Base-by-base conservation (phyloP, 2,113 vertebrate genomes). In the Ceyx cyanopectus region DNA sequence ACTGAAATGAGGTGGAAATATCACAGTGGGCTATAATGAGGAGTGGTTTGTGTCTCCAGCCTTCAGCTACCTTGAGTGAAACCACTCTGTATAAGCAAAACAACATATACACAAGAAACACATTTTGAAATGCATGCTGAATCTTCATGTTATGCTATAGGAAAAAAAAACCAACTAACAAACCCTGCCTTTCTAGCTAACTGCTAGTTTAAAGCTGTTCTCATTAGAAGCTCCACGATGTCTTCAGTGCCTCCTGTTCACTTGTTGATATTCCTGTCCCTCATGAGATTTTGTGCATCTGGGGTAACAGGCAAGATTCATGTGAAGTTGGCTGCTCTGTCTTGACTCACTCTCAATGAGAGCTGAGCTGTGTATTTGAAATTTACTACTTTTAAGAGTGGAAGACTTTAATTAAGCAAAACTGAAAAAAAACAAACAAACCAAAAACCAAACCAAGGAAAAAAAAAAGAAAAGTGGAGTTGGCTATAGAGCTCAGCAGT, bases 1-100 rank as follows among this genome's bases (percentile, higher is more conserved):
- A 60, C 72, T 41, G 89, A 89, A 96, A 93, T 89, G 93, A 96
- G 91, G 87, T 65, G 72, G 72, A 85, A 92, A 53, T 30, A 57
- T 62, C 67, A 89, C 68, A 87, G 85, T 0, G 0, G 40, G 45
- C 60, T 82, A 2, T 85, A 93, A 85, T 3, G 21, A 60, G 91
- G 41, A 8, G 22, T 24, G 53, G 79, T 83, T 68, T 45, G 65
- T 58, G 62, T 62, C 41, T 87, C 73, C 3, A 94, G 69, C 67
- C 51, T 63, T 83, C 68, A 48, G 26, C 7, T 85, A 78, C 68
- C 46, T 77, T 27, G 57, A 91, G 32, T 75, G 76, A 65, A 89
- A 77, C 41, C 32, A 62, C 43, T 23, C 41, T 70, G 70, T 68
- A 40, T 15, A 85, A 75, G 43, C 26, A 80, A 91, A 92, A 51